Percentiles rank a stretch among this genome's conserved stretches.
These are phyloP conservation scores for Herpetotheres cachinnans DNA, from an alignment of 2,113 vertebrate species.

Conservation along the genomic window DNA sequence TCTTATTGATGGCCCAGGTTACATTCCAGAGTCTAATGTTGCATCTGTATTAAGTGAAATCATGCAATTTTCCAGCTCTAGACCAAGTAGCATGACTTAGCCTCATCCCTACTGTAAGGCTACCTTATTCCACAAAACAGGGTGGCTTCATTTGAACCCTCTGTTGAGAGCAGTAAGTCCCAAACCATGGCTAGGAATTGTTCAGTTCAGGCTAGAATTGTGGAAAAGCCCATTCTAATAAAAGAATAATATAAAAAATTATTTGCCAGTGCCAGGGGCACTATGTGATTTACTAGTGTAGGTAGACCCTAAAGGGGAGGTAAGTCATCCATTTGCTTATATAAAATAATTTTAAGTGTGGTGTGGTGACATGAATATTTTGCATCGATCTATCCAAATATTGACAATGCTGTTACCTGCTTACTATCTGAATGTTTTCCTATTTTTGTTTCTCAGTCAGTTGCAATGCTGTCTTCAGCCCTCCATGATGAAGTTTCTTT, in stretches of 20 bases:
- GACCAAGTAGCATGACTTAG: neutral
- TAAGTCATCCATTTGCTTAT: neutral
- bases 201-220: neutral
- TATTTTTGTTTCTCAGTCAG: neutral
- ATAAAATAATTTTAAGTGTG: neutral
- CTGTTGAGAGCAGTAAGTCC: neutral
- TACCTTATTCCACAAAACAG: fast-evolving
- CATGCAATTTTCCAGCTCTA: neutral
- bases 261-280: neutral
- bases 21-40: neutral
- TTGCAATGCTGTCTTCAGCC: neutral
- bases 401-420: neutral
- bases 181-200: neutral
- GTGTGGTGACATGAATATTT: neutral
- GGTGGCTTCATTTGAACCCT: neutral
- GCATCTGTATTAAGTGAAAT: neutral
- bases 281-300: neutral
- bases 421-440: neutral
- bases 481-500: neutral
- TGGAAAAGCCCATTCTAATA: neutral
- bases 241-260: neutral
- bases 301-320: neutral
- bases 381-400: neutral
- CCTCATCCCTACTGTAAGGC: neutral
- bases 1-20: neutral